Evolutionary conservation across 2,888 invertebrate genomes (phyloP).

Genomic region (Melikaiella ostensackeni): DNA sequence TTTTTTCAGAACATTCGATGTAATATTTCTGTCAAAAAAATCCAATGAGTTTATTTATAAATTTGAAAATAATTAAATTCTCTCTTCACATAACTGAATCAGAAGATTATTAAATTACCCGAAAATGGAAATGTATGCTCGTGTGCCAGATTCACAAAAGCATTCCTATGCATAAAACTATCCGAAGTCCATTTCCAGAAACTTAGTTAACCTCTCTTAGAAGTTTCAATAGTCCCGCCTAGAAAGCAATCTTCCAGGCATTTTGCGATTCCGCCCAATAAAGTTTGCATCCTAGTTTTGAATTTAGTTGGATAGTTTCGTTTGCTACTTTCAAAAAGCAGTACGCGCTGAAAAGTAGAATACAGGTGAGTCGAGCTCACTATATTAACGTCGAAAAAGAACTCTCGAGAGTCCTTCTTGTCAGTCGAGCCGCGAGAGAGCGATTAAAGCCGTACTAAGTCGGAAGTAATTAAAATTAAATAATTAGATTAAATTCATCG

Average conservation of each 20-base stretch:
- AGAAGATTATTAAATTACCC: constrained; percentile 5
- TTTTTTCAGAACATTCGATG: no score
- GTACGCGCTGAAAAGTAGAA: constrained; percentile 37
- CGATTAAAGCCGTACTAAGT: constrained; percentile 11
- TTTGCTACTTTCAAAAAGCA: constrained; percentile 52
- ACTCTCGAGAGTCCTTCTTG: constrained; percentile 22
- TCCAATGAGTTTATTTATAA: no score
- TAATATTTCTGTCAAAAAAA: no score
- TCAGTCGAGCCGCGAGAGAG: constrained; percentile 5
- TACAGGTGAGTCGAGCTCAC: constrained; percentile 27
- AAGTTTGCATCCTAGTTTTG: constrained; percentile 70
- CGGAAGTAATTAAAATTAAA: constrained; percentile 4
- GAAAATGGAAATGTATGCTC: not conserved
- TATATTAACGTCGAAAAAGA: constrained; percentile 13
- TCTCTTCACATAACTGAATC: no score
- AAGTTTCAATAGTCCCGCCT: constrained; percentile 67
- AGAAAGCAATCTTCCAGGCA: constrained; percentile 67
- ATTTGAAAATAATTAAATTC: no score
- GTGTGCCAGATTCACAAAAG: not conserved
- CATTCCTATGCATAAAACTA: constrained; percentile 58
- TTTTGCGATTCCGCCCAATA: constrained; percentile 67
- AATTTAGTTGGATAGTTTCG: constrained; percentile 62
- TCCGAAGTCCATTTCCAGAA: constrained; percentile 65
- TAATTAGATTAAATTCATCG: constrained; percentile 19
- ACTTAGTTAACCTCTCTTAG: constrained; percentile 67